Evolutionary conservation across 2,113 vertebrate species (phyloP), one percentile per base, ranked within the genome.

Genomic region (Larimichthys polyactis): DNA sequence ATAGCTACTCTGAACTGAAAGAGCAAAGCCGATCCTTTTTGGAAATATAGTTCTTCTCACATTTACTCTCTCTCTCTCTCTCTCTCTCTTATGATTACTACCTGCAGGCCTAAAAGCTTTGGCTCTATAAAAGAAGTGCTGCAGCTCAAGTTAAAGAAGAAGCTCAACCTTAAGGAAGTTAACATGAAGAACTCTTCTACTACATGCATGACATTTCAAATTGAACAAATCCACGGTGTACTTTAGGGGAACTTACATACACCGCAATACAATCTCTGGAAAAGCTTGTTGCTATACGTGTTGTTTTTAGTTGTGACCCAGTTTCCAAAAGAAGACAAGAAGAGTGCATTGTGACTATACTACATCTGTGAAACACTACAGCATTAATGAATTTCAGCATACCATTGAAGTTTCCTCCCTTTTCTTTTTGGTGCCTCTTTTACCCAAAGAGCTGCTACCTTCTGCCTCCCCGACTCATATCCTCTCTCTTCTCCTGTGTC

Each of bases 371-470:
- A 82, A 68, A 66, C 49, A n/a, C 73, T 40, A 43, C 29, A 71
- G 73, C 27, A 24, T 79, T 79, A 80, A 84, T 87, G 79, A 86
- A 88, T 72, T 52, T 80, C 51, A 62, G 62, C 44, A 17, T 40
- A 57, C 29, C 40, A 49, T 69, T 78, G 24, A 80, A n/a, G 71
- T 73, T 22, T 76, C 17, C 40, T 65, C 44, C 75, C 44, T n/a
- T 75, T 51, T 57, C n/a, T 54, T 46, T 70, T 44, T 40, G 24
- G 15, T 55, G 60, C 40, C 70, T 48, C 46, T 81, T 75, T 63
- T 32, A 67, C 40, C 44, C 54, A 63, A 78, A 72, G 74, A 85
- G 65, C 75, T 72, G 77, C 77, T 87, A 88, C 87, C 83, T 86
- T 65, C 62, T n/a, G 15, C 75, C 67, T 74, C 68, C 16, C 55